phyloP scores from a whole-genome alignment of 2,888 invertebrate species.

The Acholoe squamosa region DNA sequence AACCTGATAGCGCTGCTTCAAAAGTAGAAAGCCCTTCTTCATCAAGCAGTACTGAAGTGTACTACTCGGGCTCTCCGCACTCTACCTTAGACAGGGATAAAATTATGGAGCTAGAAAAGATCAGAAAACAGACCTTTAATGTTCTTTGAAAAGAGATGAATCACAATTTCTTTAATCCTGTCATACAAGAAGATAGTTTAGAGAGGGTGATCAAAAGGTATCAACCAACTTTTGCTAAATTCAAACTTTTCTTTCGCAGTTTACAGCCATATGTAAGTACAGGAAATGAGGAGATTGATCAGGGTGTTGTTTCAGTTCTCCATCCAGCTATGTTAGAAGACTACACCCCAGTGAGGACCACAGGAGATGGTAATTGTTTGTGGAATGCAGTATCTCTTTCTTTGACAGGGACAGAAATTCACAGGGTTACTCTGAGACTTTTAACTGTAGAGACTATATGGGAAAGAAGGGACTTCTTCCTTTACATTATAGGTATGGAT shows the following conservation, averaged over 20 bases:
- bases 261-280: background rate
- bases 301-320: background rate
- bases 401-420: background rate
- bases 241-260: background rate
- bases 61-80: background rate
- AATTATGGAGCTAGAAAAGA: too few species aligned
- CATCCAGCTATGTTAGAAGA: background rate
- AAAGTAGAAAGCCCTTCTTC: background rate
- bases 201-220: background rate
- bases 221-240: background rate
- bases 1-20: background rate
- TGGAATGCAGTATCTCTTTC: background rate
- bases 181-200: background rate
- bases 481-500: too few species aligned
- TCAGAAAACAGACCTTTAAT: background rate
- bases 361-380: constrained; percentile 11
- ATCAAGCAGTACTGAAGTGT: too few species aligned
- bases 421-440: background rate
- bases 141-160: background rate
- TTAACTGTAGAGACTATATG: background rate
- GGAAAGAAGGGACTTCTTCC: too few species aligned
- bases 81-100: background rate
- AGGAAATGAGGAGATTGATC: background rate
- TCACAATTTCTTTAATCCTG: background rate
- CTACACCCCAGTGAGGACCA: constrained; percentile 20